Conservation (phyloP, 1,140 invertebrate genomes). For the Drosophila varians region DNA sequence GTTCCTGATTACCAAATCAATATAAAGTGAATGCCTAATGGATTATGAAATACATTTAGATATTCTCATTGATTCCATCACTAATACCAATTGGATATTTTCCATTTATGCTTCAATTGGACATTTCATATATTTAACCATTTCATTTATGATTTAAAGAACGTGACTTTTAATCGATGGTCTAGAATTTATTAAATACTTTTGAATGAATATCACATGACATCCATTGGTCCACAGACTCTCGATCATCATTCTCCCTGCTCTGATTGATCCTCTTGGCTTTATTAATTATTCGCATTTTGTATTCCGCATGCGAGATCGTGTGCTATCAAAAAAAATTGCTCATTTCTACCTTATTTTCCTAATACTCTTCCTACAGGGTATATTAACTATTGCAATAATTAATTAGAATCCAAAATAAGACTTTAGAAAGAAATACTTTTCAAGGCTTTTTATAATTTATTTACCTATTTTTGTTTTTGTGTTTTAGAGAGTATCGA, state of each 20-base stretch:
- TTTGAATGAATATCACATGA: conserved; percentile 19
- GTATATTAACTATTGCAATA: neutral
- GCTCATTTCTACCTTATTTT: too few species aligned
- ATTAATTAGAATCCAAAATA: neutral
- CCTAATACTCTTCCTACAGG: too few species aligned
- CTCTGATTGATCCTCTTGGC: conserved; percentile 31
- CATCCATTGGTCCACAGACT: neutral
- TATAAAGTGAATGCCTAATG: conserved; percentile 1
- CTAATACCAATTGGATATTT: neutral
- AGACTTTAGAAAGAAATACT: too few species aligned
- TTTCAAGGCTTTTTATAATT: too few species aligned
- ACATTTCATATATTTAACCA: too few species aligned
- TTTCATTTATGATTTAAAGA: too few species aligned
- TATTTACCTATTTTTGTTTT: too few species aligned
- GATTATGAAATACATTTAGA: neutral
- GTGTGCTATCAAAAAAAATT: conserved; percentile 33
- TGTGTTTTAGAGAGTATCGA: too few species aligned
- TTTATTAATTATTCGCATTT: conserved; percentile 10
- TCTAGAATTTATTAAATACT: neutral
- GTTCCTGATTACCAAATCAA: conserved; percentile 12
- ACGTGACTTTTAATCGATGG: neutral
- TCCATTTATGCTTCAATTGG: too few species aligned
- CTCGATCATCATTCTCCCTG: conserved; percentile 3
- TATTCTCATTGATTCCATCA: neutral
- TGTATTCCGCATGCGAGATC: conserved; percentile 23